These are phyloP conservation scores for Platysternon megacephalum DNA, from an alignment of 2,113 vertebrate genomes.

Conservation along the genomic window DNA sequence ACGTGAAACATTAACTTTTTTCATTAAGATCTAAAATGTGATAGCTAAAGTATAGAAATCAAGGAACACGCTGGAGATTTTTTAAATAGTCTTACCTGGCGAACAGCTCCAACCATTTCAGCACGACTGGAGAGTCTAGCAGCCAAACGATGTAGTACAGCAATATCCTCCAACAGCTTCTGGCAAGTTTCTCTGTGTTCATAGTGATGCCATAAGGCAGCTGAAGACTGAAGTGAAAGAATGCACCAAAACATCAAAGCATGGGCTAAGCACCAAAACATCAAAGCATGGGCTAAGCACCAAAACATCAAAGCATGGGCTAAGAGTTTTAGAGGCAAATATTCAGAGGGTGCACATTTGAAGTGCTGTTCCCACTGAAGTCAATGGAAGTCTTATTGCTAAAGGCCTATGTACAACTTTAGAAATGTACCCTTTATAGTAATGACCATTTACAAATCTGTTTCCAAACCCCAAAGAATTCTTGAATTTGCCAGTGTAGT, in stretches of 20 bases:
- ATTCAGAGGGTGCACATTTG: background rate
- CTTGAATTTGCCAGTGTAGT: background rate
- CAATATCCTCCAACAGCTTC: slow-evolving; percentile 89
- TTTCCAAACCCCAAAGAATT: background rate
- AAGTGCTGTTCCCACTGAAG: background rate
- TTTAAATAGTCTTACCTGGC: slow-evolving; percentile 83
- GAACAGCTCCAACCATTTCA: slow-evolving; percentile 94
- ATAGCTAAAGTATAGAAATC: background rate
- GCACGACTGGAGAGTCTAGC: slow-evolving; percentile 93
- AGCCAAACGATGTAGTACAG: slow-evolving; percentile 89
- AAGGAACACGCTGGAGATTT: rapidly evolving
- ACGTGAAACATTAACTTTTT: background rate
- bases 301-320: background rate
- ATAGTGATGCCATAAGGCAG: slow-evolving; percentile 89
- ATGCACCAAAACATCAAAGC: background rate
- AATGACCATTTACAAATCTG: background rate
- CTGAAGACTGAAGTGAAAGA: slow-evolving; percentile 82
- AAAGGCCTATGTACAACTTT: rapidly evolving
- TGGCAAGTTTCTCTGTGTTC: slow-evolving; percentile 95
- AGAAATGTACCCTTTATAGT: background rate
- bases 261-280: no score
- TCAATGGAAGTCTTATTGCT: background rate
- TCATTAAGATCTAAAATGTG: background rate
- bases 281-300: background rate
- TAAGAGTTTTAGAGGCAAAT: background rate